A percentile compares a stretch with the other conserved stretches of the same genome.
Conservation (phyloP, 1,140 invertebrate species). For the roundworm (Caenorhabditis elegans) region DNA sequence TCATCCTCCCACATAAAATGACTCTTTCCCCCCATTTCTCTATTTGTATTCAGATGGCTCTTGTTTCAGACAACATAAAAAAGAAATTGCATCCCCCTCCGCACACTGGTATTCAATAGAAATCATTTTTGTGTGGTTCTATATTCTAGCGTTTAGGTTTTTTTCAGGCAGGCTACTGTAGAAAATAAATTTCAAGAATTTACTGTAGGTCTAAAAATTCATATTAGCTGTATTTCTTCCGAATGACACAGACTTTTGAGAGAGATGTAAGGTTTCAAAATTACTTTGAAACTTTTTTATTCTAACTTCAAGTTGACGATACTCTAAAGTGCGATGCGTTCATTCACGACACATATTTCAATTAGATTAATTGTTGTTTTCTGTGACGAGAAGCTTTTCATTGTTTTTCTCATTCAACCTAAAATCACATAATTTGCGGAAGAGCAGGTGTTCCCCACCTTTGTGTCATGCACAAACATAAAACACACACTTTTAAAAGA, state of each 20-base stretch:
- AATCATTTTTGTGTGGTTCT: neutral
- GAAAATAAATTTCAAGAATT: too few species aligned
- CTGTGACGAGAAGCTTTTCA: neutral
- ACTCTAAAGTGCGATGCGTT: too few species aligned
- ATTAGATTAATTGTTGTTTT: too few species aligned
- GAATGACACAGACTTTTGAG: neutral
- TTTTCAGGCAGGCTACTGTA: too few species aligned
- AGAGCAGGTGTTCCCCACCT: conserved; percentile 24
- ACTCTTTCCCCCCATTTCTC: neutral
- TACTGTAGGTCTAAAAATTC: too few species aligned
- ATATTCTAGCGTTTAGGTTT: too few species aligned
- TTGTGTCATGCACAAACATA: neutral
- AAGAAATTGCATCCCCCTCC: neutral
- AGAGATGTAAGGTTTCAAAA: too few species aligned
- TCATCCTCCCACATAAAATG: neutral
- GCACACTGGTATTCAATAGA: neutral
- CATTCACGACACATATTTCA: too few species aligned
- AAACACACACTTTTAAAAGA: neutral
- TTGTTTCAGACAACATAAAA: conserved; percentile 19
- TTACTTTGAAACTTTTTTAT: too few species aligned
- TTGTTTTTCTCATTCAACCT: neutral
- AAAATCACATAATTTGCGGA: neutral
- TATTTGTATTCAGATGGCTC: conserved; percentile 8
- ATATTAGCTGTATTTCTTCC: too few species aligned
- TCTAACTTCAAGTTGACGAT: too few species aligned